Percentiles rank a stretch among this genome's conserved stretches.
phyloP scores from a whole-genome alignment of 1,140 invertebrate species.

The Oryzaephilus surinamensis region DNA sequence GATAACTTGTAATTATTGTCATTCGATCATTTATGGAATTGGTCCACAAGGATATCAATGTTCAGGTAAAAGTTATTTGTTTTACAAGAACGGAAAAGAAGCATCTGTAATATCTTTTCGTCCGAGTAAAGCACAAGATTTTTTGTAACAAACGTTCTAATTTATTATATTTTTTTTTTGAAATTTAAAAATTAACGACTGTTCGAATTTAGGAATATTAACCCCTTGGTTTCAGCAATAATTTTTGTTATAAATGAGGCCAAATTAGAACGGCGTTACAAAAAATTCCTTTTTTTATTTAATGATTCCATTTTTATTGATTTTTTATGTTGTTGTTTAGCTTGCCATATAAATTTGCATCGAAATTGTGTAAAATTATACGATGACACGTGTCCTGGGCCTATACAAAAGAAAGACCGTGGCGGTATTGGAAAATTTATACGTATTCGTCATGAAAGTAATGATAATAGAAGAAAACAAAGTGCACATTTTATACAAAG shows the following conservation, averaged over 20 bases:
- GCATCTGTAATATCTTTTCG: too few species aligned
- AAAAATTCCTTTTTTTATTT: neutral
- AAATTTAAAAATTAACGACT: too few species aligned
- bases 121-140: too few species aligned
- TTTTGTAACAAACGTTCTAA: too few species aligned
- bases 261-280: neutral
- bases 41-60: constrained; percentile 90
- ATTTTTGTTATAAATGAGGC: too few species aligned
- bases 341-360: constrained; percentile 83
- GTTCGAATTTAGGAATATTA: too few species aligned
- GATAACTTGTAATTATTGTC: constrained; percentile 87
- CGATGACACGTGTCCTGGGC: constrained; percentile 77
- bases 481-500: constrained; percentile 39
- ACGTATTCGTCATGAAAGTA: constrained; percentile 49
- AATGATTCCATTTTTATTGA: neutral
- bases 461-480: constrained; percentile 40
- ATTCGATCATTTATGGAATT: constrained; percentile 84
- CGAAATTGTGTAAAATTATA: constrained; percentile 69
- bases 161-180: too few species aligned
- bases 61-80: constrained; percentile 58
- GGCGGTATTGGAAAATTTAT: constrained; percentile 62
- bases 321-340: constrained; percentile 48
- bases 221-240: too few species aligned
- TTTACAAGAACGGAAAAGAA: too few species aligned
- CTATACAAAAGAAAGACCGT: constrained; percentile 56